A percentile compares a stretch with the other conserved stretches of the same genome.
Conservation (phyloP, 1,140 invertebrate species). For the Conus betulinus region DNA sequence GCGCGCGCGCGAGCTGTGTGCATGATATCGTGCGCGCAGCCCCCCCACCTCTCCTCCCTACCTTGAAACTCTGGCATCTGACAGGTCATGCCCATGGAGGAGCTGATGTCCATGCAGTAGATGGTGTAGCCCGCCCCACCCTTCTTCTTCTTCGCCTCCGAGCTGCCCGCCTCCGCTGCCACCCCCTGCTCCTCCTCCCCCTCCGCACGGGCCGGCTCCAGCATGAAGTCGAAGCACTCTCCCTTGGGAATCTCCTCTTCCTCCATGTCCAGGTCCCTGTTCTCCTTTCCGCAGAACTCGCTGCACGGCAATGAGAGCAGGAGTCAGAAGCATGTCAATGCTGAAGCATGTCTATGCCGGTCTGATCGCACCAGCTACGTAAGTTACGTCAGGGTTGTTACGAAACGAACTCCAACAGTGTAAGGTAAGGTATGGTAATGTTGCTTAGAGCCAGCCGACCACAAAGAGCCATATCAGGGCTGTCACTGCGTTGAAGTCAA, state of each 20-base stretch:
- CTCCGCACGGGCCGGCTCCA: constrained; percentile 50
- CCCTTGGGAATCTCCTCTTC: constrained; percentile 65
- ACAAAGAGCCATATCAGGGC: too few relatives aligned
- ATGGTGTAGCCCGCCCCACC: constrained; percentile 57
- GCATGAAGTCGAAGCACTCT: constrained; percentile 66
- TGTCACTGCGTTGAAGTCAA: too few relatives aligned
- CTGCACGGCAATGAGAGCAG: constrained; percentile 39
- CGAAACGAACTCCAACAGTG: too few relatives aligned
- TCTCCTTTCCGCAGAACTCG: constrained; percentile 69
- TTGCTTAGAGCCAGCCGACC: too few relatives aligned
- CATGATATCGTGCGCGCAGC: too few relatives aligned
- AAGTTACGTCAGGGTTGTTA: too few relatives aligned
- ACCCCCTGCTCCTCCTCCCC: constrained; percentile 29
- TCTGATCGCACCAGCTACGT: too few relatives aligned
- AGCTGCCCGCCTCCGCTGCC: constrained; percentile 16
- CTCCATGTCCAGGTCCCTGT: constrained; percentile 57
- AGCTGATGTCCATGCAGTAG: constrained; percentile 72
- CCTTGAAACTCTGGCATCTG: constrained; percentile 63
- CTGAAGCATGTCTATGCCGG: too few relatives aligned
- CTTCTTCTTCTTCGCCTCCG: constrained; percentile 46
- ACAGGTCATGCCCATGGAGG: constrained; percentile 62
- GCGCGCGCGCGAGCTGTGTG: too few relatives aligned
- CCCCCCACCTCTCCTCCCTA: constrained; percentile 19
- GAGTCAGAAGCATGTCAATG: too few relatives aligned
- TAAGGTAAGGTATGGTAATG: too few relatives aligned